Percentiles rank a stretch among this genome's conserved stretches.
phyloP scores from a whole-genome alignment of 2,888 invertebrate genomes.

The Tipula confusa region DNA sequence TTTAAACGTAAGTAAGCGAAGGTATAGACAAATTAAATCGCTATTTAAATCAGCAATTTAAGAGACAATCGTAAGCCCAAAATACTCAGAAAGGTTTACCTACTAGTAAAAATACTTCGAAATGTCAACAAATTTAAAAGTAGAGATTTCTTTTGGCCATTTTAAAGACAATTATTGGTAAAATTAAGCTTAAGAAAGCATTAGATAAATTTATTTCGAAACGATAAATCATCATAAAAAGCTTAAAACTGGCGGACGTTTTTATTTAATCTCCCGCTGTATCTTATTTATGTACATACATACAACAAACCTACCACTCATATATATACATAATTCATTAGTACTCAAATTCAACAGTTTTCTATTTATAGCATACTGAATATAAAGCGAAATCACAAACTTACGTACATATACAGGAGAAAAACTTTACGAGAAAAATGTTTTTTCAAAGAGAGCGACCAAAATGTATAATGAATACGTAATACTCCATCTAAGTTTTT shows the following conservation, averaged over 20 bases:
- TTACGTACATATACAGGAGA: background rate
- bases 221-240: background rate
- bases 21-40: no score
- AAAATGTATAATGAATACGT: background rate
- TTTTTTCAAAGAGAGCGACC: background rate
- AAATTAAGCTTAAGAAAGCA: no score
- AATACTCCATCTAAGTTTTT: background rate
- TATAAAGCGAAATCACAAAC: background rate
- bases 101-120: no score
- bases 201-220: no score
- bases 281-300: background rate
- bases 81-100: no score
- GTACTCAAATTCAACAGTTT: conserved; percentile 20
- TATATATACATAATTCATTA: background rate
- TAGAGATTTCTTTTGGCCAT: no score
- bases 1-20: no score
- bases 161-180: no score
- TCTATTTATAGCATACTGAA: background rate
- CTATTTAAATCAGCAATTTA: no score
- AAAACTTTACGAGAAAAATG: background rate
- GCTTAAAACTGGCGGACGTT: background rate
- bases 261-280: background rate
- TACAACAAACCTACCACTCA: background rate
- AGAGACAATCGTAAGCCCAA: no score
- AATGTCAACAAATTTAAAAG: no score